Percentiles rank a stretch among this genome's conserved stretches.
These are phyloP conservation scores for Eciton burchellii DNA, from an alignment of 1,140 invertebrate species.

Conservation along the genomic window DNA sequence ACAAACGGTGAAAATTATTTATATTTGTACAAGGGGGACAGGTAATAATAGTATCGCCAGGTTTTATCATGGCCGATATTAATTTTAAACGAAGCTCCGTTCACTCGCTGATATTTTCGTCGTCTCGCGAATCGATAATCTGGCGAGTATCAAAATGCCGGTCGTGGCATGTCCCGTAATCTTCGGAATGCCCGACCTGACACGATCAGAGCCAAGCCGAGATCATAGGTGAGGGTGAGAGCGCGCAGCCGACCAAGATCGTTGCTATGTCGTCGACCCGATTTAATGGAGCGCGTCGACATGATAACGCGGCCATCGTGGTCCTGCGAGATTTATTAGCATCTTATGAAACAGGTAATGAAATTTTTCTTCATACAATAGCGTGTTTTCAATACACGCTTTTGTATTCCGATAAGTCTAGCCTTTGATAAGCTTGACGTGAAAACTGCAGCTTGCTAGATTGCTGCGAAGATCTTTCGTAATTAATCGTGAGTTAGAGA, in stretches of 20 bases:
- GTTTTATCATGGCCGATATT: neutral
- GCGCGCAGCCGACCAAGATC: constrained; percentile 7
- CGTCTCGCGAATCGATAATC: neutral
- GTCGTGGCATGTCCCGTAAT: neutral
- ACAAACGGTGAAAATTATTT: neutral
- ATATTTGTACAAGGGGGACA: neutral
- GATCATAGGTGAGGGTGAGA: constrained; percentile 1
- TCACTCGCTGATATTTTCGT: neutral
- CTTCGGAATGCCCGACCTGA: neutral
- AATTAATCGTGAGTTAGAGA: neutral
- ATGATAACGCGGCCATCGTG: constrained; percentile 61
- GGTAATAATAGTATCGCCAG: neutral
- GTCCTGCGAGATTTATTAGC: constrained; percentile 72
- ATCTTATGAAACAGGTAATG: neutral
- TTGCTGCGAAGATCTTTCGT: neutral
- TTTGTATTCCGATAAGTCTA: neutral
- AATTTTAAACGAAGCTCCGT: neutral
- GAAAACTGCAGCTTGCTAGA: too few relatives aligned
- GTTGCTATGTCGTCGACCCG: constrained; percentile 10
- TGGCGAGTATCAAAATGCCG: neutral
- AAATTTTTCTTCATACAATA: constrained; percentile 11
- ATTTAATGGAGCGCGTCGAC: constrained; percentile 75
- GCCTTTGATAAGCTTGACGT: neutral
- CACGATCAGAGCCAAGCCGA: neutral
- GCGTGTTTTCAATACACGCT: constrained; percentile 24